Base-by-base conservation (phyloP, 2,888 invertebrate species). In the Nomada ferruginata region DNA sequence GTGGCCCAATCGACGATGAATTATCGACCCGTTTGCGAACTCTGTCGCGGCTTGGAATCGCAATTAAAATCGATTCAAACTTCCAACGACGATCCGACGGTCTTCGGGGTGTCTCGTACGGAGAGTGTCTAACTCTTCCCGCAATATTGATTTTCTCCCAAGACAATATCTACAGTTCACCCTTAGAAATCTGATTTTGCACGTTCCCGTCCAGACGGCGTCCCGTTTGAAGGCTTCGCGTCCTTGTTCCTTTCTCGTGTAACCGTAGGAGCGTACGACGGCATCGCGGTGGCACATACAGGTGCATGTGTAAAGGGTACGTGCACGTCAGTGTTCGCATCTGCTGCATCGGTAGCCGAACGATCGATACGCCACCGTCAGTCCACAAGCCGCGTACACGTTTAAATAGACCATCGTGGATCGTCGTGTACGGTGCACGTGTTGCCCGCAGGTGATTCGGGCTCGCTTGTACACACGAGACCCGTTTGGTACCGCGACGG, bases 351-450 rank as follows among this genome's bases (percentile, higher is more conserved):
- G 64, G 26, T 75, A 75, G 66, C 72, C 63, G 65, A 60, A 69
- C 69, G 88, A 88, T 86, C 88, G 84, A 86, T 86, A 86, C 70
- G 55, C 60, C 66, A 55, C 26, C 64, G 74, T 69, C 68, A 52
- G 64, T 65, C 66, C 71, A 63, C 69, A 61, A 52, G 36, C 42
- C 71, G 76, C 60, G 61, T 66, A 63, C 68, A 73, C 69, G 68
- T 75, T 61, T 73, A 60, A 36, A 83, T 44, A 60, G 57, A 69
- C 63, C 68, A 60, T 52, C 76, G 26, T 59, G 71, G 66, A 65
- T 71, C 82, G 65, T 70, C 53, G 74, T 76, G 52, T 64, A 52
- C 63, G 53, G 57, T 55, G 61, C 77, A 59, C 53, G 64, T 71
- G 83, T 63, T 29, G 76, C 52, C 74, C 68, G 79, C 68, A 69